Evolutionary conservation across 2,888 invertebrate species (phyloP).

Genomic region (Xylocampa areola): DNA sequence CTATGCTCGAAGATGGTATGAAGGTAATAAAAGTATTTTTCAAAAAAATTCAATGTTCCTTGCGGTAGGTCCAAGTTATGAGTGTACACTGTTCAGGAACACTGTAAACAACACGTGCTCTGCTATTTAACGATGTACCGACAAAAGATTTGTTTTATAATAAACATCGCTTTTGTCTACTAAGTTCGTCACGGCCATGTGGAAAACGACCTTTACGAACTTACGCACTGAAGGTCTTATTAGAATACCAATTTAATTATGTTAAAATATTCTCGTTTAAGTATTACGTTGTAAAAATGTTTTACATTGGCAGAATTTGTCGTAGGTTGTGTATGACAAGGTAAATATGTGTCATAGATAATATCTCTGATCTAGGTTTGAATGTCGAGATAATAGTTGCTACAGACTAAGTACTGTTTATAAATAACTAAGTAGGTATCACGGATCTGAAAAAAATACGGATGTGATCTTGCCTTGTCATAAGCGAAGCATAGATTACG

Average conservation of each 20-base stretch:
- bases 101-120: slow-evolving; percentile 77
- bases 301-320: too few species aligned
- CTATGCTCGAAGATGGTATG: slow-evolving; percentile 64
- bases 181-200: slow-evolving; percentile 7
- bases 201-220: slow-evolving; percentile 21
- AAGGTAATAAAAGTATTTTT: slow-evolving; percentile 52
- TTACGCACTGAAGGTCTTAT: slow-evolving; percentile 15
- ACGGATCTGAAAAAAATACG: too few species aligned
- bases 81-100: slow-evolving; percentile 60
- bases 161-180: slow-evolving; percentile 39
- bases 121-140: slow-evolving; percentile 65
- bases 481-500: too few species aligned
- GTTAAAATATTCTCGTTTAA: too few species aligned
- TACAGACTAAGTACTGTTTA: too few species aligned
- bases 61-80: slow-evolving; percentile 79
- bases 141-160: slow-evolving; percentile 67
- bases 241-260: slow-evolving; percentile 4
- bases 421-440: too few species aligned
- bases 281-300: too few species aligned
- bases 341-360: neutral
- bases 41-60: slow-evolving; percentile 53
- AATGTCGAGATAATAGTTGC: too few species aligned
- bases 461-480: too few species aligned
- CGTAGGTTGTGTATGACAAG: too few species aligned
- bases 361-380: too few species aligned